A percentile compares a stretch with the other conserved stretches of the same genome.
These are phyloP conservation scores for Sceloporus tristichus DNA, from an alignment of 2,113 vertebrate genomes.

Conservation along the genomic window DNA sequence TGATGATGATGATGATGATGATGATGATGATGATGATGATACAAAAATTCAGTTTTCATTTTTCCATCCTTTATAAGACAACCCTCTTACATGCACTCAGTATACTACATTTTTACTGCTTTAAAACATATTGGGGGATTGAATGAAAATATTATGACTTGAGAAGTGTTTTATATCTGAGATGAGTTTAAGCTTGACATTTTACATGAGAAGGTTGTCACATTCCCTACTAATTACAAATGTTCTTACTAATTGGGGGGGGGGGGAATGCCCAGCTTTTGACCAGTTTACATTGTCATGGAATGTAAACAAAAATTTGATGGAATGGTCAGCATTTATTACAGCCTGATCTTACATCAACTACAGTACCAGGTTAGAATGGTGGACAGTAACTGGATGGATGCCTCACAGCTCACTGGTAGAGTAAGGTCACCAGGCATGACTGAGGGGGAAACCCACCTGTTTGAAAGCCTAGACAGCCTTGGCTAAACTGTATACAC, in stretches of 20 bases:
- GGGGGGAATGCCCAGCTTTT: background rate
- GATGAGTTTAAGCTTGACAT: background rate
- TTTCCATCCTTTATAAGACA: background rate
- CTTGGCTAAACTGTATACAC: background rate
- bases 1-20: background rate
- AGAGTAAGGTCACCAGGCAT: too few species aligned
- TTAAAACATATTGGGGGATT: background rate
- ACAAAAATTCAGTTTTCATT: background rate
- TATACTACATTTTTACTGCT: background rate
- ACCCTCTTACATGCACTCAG: background rate
- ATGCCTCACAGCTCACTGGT: background rate
- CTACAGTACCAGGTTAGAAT: background rate
- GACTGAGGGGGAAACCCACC: background rate
- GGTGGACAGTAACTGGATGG: background rate
- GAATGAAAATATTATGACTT: background rate
- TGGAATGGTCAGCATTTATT: background rate
- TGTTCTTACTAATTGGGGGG: background rate
- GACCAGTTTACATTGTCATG: background rate
- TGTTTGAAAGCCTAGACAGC: background rate
- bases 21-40: background rate
- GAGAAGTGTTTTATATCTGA: background rate
- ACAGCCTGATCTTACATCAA: background rate
- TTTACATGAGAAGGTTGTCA: background rate
- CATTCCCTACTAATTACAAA: background rate
- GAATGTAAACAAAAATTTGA: slow-evolving; percentile 5